phyloP scores from a whole-genome alignment of 2,888 invertebrate species.

The Maniola hyperantus region DNA sequence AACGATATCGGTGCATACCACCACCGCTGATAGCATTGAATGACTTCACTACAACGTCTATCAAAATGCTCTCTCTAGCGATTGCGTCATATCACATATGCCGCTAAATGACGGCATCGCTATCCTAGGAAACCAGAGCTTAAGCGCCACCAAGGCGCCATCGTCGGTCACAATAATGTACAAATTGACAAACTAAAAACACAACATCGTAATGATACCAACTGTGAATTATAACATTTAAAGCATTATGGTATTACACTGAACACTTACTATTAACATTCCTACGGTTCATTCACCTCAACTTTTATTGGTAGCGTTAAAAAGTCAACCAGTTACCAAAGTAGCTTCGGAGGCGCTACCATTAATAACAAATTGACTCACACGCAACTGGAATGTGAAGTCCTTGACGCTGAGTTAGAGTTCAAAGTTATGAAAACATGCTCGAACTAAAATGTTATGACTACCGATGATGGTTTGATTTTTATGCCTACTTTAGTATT shows the following conservation, averaged over 20 bases:
- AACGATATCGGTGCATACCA: too few relatives aligned
- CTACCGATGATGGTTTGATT: slow-evolving; percentile 3
- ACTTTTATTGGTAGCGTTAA: slow-evolving; percentile 23
- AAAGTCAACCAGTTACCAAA: slow-evolving; percentile 21
- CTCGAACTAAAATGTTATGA: slow-evolving; percentile 1
- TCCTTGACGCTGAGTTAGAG: slow-evolving; percentile 4
- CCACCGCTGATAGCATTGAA: too few relatives aligned
- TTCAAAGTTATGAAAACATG: background rate
- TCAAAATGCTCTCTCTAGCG: too few relatives aligned
- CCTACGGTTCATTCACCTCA: slow-evolving; percentile 32
- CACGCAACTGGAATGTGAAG: slow-evolving; percentile 5
- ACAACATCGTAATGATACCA: background rate
- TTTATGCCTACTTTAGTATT: slow-evolving; percentile 1
- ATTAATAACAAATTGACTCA: slow-evolving; percentile 8
- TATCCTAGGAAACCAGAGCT: too few relatives aligned
- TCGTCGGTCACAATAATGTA: too few relatives aligned
- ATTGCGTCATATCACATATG: too few relatives aligned
- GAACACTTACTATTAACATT: slow-evolving; percentile 29
- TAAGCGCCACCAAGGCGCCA: too few relatives aligned
- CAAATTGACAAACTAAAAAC: background rate
- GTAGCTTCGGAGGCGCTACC: slow-evolving; percentile 6
- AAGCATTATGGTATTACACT: slow-evolving; percentile 10
- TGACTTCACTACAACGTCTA: too few relatives aligned
- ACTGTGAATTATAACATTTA: slow-evolving; percentile 5
- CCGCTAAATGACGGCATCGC: too few relatives aligned